Evolutionary conservation across 2,888 invertebrate genomes (phyloP).

Genomic region (Cryptosula pallasiana): DNA sequence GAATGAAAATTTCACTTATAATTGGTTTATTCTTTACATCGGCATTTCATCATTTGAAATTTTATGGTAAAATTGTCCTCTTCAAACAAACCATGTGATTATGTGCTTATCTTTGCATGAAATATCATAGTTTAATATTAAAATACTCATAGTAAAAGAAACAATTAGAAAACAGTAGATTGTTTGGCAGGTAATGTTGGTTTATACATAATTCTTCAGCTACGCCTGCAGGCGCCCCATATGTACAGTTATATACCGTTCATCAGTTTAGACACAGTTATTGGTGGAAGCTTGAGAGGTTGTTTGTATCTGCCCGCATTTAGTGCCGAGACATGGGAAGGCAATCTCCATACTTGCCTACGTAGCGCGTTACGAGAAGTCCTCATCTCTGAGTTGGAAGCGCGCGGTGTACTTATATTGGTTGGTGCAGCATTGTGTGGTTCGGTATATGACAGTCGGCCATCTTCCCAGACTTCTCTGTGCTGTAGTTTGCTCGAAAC

Average conservation of each 20-base stretch:
- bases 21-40: too few relatives aligned
- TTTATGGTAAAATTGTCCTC: too few relatives aligned
- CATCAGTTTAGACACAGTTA: slow-evolving; percentile 13
- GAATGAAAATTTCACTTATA: too few relatives aligned
- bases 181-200: too few relatives aligned
- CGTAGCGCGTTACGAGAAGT: background rate
- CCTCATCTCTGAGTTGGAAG: background rate
- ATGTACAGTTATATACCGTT: background rate
- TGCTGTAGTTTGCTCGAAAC: background rate
- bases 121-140: background rate
- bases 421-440: background rate
- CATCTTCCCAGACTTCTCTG: background rate
- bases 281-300: slow-evolving; percentile 1
- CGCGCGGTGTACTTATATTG: background rate
- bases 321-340: background rate
- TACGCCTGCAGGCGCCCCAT: background rate
- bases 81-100: too few relatives aligned
- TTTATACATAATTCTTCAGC: too few relatives aligned
- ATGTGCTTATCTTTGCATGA: background rate
- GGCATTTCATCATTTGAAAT: too few relatives aligned
- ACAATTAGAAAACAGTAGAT: background rate
- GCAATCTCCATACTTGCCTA: slow-evolving; percentile 12
- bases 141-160: background rate
- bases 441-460: background rate
- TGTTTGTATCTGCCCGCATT: background rate